Base-by-base conservation (phyloP, 1,140 invertebrate genomes). In the Adelges cooleyi region DNA sequence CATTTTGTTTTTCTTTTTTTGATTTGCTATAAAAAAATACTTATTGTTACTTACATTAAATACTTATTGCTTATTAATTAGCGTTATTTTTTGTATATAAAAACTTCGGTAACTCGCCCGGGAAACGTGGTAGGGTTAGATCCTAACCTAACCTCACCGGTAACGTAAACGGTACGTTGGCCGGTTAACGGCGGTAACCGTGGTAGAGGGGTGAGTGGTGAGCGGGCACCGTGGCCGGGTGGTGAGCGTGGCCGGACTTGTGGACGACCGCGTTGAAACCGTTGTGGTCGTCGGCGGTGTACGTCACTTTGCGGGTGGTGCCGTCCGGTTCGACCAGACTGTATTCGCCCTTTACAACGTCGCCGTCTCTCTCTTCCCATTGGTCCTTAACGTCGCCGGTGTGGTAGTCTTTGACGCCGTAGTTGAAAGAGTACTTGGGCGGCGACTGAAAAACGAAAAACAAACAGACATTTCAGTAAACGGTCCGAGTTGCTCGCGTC, bases 221-320 rank as follows among this genome's bases (percentile, higher is more conserved):
- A 51, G 54, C 51, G 25, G 50, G 29, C 10, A 52, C 36, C 0
- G 17, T 38, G 29, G 59, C 59, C 17, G 67, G 78, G 67, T 79
- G 77, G 4, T 72, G 27, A 18, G 75, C 74, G 4, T 77, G 76
- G 20, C 80, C 80, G 49, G 79, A 78, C 68, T 76, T 79, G 72
- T 80, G 77, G 2, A 81, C 80, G 20, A 81, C 76, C 0, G 80
- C 80, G 70, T 81, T 81, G 73, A 82, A 82, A 1, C 81, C 81
- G 71, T 79, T 79, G 54, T 80, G 79, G 67, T 80, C 77, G 70
- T 82, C 81, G 0, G 81, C 79, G 67, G 80, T 78, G 73, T 83
- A 83, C 70, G 80, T 76, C 2, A 81, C 81, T 17, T 80, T 76
- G 29, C 81, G 75, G 67, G 79, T 78, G 10, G 80, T 81, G 11